Evolutionary conservation across 2,797 vertebrate genomes (phyloP).

Genomic region (Diplodus sargus): DNA sequence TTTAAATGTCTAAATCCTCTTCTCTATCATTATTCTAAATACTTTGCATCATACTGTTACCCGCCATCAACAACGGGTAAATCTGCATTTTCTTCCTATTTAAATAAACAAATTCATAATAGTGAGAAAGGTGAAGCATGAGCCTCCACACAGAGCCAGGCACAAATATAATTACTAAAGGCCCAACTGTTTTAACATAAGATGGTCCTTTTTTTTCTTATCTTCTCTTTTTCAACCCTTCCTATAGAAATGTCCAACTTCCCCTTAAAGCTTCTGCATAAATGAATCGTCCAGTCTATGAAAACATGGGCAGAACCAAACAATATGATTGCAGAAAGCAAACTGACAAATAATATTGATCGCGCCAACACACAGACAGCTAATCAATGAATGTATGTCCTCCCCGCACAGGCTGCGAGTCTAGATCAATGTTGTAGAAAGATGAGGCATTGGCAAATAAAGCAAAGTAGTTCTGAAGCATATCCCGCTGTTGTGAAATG

Average conservation of each 20-base stretch:
- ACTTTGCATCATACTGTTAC: background rate
- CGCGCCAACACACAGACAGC: slow-evolving; percentile 79
- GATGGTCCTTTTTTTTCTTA: background rate
- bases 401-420: slow-evolving; percentile 74
- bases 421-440: slow-evolving; percentile 82
- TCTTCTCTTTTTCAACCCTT: background rate
- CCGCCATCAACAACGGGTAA: background rate
- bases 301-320: slow-evolving; percentile 77
- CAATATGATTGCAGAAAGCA: slow-evolving; percentile 83
- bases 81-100: background rate
- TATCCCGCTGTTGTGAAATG: slow-evolving; percentile 71
- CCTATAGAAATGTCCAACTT: slow-evolving; percentile 4
- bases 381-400: slow-evolving; percentile 85
- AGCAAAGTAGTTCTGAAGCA: slow-evolving; percentile 77
- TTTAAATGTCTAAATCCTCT: slow-evolving; percentile 9
- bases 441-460: slow-evolving; percentile 82
- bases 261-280: slow-evolving; percentile 52
- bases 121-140: background rate
- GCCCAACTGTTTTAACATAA: background rate
- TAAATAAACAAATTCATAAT: background rate
- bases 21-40: background rate
- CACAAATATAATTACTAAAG: background rate
- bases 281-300: slow-evolving; percentile 74
- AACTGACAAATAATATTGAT: slow-evolving; percentile 86
- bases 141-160: background rate